Base-by-base conservation (phyloP, 2,888 invertebrate genomes). In the Gortyna flavago region DNA sequence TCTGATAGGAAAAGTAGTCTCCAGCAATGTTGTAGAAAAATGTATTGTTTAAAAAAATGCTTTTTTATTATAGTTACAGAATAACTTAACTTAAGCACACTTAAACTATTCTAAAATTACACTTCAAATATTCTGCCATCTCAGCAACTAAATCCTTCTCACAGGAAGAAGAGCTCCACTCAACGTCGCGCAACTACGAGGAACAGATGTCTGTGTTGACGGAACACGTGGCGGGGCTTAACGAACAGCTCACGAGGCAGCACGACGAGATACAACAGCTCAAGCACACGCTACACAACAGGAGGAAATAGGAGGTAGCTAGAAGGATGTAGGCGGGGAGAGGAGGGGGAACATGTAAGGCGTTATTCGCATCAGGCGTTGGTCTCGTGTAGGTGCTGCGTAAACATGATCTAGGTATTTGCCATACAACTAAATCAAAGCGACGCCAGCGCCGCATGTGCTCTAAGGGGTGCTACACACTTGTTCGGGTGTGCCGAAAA, bases 201-300 rank as follows among this genome's bases (percentile, higher is more conserved):
- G 96, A 97, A 83, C 97, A 97, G 93, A 97, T 97, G 93, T 97
- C 96, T 1, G 97, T 97, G 64, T 93, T 97, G 57, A 97, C 97
- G 9, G 97, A 97, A 86, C 97, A 97, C 94, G 97, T 97, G 78
- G 97, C 97, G 57, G 97, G 95, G 67, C 95, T 97, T 97, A 99
- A 97, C 95, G 99, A 99, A 88, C 99, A 98, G 95, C 97, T 99
- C 70, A 97, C 99, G 38, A 95, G 95, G 74, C 98, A 98, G 91
- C 98, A 98, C 92, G 98, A 99, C 94, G 97, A 98, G 92, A 98
- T 98, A 87, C 97, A 98, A 88, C 97, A 97, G 84, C 94, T 98
- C 54, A 97, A 97, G 88, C 98, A 97, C 90, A 97, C 97, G 92
- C 95, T 97, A 77, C 91, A 92, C 82, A 94, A 93, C 73, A 93